phyloP scores from a whole-genome alignment of 2,888 invertebrate genomes.

The Scelioninae gen. 2 region DNA sequence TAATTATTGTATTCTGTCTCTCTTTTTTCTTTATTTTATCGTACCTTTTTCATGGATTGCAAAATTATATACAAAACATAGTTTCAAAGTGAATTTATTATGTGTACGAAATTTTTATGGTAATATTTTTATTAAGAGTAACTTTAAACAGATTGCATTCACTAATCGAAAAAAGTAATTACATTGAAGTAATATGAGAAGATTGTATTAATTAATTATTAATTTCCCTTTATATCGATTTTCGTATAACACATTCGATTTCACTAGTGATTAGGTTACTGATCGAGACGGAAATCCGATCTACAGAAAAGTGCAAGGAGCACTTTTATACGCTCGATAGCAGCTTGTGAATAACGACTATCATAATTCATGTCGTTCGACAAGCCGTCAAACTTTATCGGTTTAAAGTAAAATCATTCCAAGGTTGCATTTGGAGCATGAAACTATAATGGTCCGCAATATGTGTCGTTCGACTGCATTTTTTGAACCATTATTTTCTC shows the following conservation, averaged over 20 bases:
- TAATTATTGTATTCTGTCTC: too few species aligned
- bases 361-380: conserved; percentile 59
- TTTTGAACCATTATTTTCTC: conserved; percentile 31
- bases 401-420: conserved; percentile 55
- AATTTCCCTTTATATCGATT: conserved; percentile 14
- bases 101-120: too few species aligned
- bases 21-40: too few species aligned
- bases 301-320: conserved; percentile 56
- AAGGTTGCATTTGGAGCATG: conserved; percentile 53
- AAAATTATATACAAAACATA: too few species aligned
- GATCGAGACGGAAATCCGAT: conserved; percentile 53
- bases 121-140: too few species aligned
- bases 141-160: too few species aligned
- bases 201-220: too few species aligned
- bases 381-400: conserved; percentile 58
- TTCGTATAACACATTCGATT: conserved; percentile 33
- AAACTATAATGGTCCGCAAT: conserved; percentile 48
- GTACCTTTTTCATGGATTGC: too few species aligned
- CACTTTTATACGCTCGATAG: conserved; percentile 57
- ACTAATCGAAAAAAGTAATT: too few species aligned
- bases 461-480: conserved; percentile 37
- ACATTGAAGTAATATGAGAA: too few species aligned
- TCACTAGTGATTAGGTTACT: conserved; percentile 48
- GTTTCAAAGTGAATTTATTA: too few species aligned
- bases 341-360: conserved; percentile 57